Conservation (phyloP, 2,888 invertebrate genomes). For the Ganaspis brasiliensis region DNA sequence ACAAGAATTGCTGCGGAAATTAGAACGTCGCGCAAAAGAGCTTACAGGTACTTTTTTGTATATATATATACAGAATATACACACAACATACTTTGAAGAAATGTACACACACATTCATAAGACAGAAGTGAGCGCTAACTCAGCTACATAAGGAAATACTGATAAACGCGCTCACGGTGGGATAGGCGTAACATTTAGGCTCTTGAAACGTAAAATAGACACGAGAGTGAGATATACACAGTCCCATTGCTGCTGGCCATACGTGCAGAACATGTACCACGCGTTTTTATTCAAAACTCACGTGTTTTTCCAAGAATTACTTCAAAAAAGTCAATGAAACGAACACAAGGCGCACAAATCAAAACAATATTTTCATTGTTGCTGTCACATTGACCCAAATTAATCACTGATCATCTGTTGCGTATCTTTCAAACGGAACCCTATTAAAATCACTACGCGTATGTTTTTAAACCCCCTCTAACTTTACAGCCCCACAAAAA, state of each 20-base stretch:
- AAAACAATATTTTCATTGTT: neutral
- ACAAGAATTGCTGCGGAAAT: neutral
- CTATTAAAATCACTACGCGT: no score
- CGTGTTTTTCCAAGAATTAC: constrained; percentile 13
- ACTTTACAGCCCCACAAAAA: no score
- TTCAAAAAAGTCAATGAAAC: neutral
- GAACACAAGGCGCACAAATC: neutral
- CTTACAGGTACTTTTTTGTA: constrained; percentile 3
- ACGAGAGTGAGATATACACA: constrained; percentile 2
- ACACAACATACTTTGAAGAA: neutral
- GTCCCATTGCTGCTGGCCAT: constrained; percentile 19
- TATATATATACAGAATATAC: neutral
- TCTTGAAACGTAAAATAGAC: constrained; percentile 21
- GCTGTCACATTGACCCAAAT: no score
- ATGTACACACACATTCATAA: neutral
- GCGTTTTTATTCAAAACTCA: constrained; percentile 27
- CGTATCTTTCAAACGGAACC: no score
- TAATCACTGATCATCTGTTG: no score
- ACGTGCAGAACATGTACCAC: constrained; percentile 6
- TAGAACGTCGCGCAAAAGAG: constrained; percentile 12
- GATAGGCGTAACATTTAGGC: constrained; percentile 77
- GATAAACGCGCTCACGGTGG: constrained; percentile 67
- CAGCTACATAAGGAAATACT: constrained; percentile 55
- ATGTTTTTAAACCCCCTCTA: no score
- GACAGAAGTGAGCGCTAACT: constrained; percentile 52